Evolutionary conservation across 2,888 invertebrate genomes (phyloP).

Genomic region (Lordiphosa fenestrarum): DNA sequence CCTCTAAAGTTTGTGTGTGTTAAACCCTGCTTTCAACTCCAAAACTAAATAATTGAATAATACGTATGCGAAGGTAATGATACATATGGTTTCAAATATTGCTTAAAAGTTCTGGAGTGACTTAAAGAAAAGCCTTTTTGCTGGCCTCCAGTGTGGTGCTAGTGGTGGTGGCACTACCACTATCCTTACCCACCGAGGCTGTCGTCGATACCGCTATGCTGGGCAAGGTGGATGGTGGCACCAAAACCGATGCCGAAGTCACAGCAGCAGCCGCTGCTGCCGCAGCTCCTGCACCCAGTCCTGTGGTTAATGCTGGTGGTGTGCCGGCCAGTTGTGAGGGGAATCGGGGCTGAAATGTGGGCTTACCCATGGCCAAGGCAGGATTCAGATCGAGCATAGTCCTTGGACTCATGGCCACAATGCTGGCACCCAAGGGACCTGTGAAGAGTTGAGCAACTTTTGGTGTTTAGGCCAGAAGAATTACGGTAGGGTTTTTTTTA

Average conservation of each 20-base stretch:
- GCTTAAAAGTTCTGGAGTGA: background rate
- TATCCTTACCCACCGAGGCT: constrained; percentile 53
- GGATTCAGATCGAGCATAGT: constrained; percentile 80
- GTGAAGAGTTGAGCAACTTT: constrained; percentile 74
- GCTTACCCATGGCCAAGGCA: constrained; percentile 80
- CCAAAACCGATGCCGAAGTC: constrained; percentile 29
- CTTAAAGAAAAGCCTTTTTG: constrained; percentile 62
- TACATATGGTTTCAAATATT: background rate
- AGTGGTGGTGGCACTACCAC: constrained; percentile 34
- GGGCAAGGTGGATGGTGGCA: constrained; percentile 40
- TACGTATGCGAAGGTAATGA: constrained; percentile 1
- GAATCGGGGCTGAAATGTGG: constrained; percentile 76
- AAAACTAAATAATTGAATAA: no score
- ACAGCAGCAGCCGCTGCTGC: constrained; percentile 14
- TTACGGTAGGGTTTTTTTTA: constrained; percentile 22
- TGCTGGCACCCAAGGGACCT: constrained; percentile 81
- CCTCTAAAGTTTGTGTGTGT: constrained; percentile 1
- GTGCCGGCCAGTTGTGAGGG: constrained; percentile 61
- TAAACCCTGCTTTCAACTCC: no score
- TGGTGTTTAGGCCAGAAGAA: constrained; percentile 47
- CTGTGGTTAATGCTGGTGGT: constrained; percentile 36
- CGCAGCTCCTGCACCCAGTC: constrained; percentile 2
- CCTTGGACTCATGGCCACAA: constrained; percentile 80
- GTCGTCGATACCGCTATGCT: constrained; percentile 66
- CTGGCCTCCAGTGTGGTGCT: constrained; percentile 51